phyloP scores from a whole-genome alignment of 2,888 invertebrate genomes.

The Folsomia candida region DNA sequence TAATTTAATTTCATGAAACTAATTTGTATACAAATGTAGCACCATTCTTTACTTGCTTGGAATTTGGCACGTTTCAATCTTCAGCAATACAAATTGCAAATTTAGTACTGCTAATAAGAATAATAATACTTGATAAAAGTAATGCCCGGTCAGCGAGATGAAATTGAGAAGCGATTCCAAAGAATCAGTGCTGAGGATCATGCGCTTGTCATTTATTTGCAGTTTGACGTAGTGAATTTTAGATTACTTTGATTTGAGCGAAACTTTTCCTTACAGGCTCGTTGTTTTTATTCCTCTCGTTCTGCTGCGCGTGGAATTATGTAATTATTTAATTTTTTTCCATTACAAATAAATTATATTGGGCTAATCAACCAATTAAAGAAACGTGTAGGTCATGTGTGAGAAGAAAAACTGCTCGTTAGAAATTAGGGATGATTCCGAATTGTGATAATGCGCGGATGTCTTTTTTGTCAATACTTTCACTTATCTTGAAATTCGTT shows the following conservation, averaged over 20 bases:
- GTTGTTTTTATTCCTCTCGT: no score
- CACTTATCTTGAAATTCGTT: no score
- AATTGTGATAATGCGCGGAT: no score
- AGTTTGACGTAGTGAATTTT: background rate
- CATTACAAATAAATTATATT: no score
- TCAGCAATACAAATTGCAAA: background rate
- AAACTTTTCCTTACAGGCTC: background rate
- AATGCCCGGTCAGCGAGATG: background rate
- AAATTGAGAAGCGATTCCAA: background rate
- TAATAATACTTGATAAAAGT: background rate
- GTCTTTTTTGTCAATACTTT: no score
- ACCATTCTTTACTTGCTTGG: background rate
- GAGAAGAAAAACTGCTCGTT: no score
- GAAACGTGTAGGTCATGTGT: no score
- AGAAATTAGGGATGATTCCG: no score
- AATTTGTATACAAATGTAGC: background rate
- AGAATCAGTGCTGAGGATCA: background rate
- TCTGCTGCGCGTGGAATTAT: no score
- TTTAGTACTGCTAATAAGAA: no score
- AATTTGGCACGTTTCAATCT: background rate
- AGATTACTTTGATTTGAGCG: background rate
- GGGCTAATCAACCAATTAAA: no score
- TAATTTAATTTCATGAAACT: background rate
- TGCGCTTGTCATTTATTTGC: background rate
- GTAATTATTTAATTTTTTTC: no score